A percentile compares a stretch with the other conserved stretches of the same genome.
Evolutionary conservation across 2,888 invertebrate species (phyloP).

Genomic region (Heliconius ethilla): DNA sequence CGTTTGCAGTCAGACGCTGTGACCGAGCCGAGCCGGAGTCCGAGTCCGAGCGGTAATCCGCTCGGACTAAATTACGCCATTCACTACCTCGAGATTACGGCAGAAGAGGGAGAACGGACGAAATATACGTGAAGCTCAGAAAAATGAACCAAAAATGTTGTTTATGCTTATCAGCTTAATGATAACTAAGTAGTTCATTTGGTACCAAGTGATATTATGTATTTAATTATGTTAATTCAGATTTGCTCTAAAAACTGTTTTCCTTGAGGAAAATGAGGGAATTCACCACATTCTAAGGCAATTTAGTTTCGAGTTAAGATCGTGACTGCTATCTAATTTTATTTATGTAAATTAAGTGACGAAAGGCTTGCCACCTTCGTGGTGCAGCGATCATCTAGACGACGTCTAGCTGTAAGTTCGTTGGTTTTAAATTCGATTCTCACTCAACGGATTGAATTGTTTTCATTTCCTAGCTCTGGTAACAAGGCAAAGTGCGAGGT

Average conservation of each 20-base stretch:
- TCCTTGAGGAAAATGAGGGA: slow-evolving; percentile 33
- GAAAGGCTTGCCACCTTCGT: neutral
- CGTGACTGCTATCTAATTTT: slow-evolving; percentile 7
- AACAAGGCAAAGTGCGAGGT: neutral
- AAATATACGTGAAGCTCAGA: too few species aligned
- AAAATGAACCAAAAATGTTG: neutral
- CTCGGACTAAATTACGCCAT: too few species aligned
- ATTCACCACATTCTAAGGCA: slow-evolving; percentile 18
- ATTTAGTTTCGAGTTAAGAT: neutral
- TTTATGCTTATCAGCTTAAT: neutral
- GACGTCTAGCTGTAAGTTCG: neutral
- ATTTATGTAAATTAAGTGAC: neutral
- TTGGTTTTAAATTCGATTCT: neutral
- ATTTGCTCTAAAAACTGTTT: slow-evolving; percentile 26
- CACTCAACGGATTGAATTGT: neutral
- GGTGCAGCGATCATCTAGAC: neutral
- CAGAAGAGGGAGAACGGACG: too few species aligned
- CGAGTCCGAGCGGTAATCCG: too few species aligned
- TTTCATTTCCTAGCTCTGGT: neutral
- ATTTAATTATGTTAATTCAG: slow-evolving; percentile 17
- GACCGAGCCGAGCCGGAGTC: too few species aligned
- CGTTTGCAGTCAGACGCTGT: too few species aligned
- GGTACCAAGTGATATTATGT: neutral
- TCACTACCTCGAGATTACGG: too few species aligned
- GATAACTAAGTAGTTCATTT: neutral